Conservation (phyloP, 2,797 vertebrate species). For the Sitta carolinensis region DNA sequence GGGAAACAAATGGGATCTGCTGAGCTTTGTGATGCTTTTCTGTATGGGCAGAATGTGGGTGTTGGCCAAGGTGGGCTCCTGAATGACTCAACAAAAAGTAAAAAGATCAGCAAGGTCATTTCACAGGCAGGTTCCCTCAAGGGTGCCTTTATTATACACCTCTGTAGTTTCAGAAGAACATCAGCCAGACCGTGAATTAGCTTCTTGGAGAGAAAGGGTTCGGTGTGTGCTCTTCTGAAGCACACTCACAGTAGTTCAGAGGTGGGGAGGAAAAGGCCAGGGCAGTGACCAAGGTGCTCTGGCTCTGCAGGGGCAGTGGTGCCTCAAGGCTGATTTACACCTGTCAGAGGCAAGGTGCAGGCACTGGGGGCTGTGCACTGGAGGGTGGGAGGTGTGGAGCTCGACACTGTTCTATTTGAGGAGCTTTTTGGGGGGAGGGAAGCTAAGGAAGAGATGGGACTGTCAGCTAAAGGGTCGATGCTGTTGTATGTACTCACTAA, state of each 20-base stretch:
- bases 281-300: neutral
- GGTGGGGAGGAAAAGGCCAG: neutral
- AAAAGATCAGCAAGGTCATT: neutral
- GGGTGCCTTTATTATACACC: neutral
- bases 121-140: neutral
- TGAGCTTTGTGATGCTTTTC: neutral
- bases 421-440: fast-evolving
- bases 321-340: too few species aligned
- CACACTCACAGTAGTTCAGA: neutral
- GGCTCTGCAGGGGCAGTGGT: neutral
- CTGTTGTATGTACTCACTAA: neutral
- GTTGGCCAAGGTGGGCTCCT: neutral
- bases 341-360: neutral
- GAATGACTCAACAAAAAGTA: neutral
- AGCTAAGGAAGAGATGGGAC: neutral
- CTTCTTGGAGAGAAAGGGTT: neutral
- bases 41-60: neutral
- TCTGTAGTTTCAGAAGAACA: neutral
- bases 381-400: neutral
- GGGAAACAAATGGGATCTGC: neutral
- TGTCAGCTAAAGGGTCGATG: neutral
- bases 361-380: neutral
- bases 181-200: neutral
- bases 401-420: neutral
- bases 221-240: neutral